phyloP scores from a whole-genome alignment of 2,888 invertebrate species.

The Chaitophorus viminalis region DNA sequence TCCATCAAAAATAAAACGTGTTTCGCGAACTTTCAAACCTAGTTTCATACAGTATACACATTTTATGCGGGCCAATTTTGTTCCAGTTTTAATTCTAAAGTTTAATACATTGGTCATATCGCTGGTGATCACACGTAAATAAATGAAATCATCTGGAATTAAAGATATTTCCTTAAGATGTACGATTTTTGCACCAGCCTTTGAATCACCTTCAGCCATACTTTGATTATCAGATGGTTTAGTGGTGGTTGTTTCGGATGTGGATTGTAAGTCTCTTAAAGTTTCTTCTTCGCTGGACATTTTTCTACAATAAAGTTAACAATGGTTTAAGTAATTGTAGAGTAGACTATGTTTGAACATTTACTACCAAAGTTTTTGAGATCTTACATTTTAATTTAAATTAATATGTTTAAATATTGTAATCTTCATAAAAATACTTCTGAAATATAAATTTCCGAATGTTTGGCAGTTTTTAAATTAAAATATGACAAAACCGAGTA shows the following conservation, averaged over 20 bases:
- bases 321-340: background rate
- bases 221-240: background rate
- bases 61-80: constrained; percentile 78
- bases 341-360: background rate
- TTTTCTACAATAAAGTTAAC: background rate
- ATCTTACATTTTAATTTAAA: background rate
- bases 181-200: constrained; percentile 5
- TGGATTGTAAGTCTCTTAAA: constrained; percentile 6
- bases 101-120: constrained; percentile 74
- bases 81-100: constrained; percentile 79
- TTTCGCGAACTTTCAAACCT: constrained; percentile 74
- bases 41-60: constrained; percentile 76
- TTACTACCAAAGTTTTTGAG: background rate
- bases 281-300: constrained; percentile 23
- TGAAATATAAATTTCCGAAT: too few relatives aligned
- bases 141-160: constrained; percentile 22
- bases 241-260: constrained; percentile 18
- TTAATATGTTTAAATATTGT: too few relatives aligned
- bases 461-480: too few relatives aligned
- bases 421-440: too few relatives aligned
- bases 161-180: background rate
- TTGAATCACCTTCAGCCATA: background rate
- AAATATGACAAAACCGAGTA: too few relatives aligned
- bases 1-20: constrained; percentile 79
- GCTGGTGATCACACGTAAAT: constrained; percentile 67